phyloP scores from a whole-genome alignment of 2,113 vertebrate species.

The Vimba vimba region DNA sequence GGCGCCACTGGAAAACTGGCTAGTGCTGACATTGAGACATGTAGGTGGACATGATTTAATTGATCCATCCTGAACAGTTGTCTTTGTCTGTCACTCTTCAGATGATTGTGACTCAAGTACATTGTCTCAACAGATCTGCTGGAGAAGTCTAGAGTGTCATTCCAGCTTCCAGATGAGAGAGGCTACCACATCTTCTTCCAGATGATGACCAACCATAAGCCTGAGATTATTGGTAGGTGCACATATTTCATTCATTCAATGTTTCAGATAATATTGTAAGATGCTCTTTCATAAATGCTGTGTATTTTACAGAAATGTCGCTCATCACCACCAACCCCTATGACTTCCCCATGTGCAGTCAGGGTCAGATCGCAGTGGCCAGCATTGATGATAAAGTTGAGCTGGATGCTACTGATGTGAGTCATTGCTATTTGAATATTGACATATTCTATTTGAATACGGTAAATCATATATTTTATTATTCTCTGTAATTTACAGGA shows the following conservation, averaged over 20 bases:
- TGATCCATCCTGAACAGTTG: not conserved
- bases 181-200: slow-evolving; percentile 64
- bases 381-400: slow-evolving; percentile 87
- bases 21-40: slow-evolving; percentile 87
- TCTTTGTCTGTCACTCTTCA: not conserved
- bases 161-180: slow-evolving; percentile 62
- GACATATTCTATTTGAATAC: not conserved
- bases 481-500: slow-evolving; percentile 22
- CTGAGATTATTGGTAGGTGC: slow-evolving; percentile 58
- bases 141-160: slow-evolving; percentile 61
- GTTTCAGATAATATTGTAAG: not conserved
- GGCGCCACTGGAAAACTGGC: slow-evolving; percentile 82
- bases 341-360: slow-evolving; percentile 82
- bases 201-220: slow-evolving; percentile 62
- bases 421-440: slow-evolving; percentile 37
- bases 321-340: slow-evolving; percentile 85
- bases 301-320: slow-evolving; percentile 57
- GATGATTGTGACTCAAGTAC: not conserved
- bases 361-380: slow-evolving; percentile 83
- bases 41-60: slow-evolving; percentile 58
- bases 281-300: not conserved
- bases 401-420: slow-evolving; percentile 86
- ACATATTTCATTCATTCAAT: not conserved
- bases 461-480: not conserved
- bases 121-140: slow-evolving; percentile 49